These are phyloP conservation scores for Melanotaenia duboulayi DNA, from an alignment of 2,113 vertebrate genomes.

Conservation along the genomic window DNA sequence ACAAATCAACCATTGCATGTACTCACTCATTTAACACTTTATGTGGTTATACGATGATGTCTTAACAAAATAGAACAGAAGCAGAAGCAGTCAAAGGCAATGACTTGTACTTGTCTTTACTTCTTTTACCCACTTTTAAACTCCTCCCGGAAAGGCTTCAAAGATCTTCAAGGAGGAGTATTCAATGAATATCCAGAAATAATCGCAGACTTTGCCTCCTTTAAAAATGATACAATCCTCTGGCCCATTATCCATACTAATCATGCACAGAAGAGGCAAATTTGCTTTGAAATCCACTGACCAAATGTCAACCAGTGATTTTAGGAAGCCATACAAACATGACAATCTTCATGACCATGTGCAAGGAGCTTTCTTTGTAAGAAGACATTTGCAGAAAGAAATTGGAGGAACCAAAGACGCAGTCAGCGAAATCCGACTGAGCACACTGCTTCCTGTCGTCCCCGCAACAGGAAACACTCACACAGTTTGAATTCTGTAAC, in stretches of 20 bases:
- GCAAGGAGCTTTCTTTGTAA: conserved; percentile 31
- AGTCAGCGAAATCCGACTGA: conserved; percentile 66
- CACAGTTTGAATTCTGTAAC: conserved; percentile 68
- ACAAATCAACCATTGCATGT: background rate
- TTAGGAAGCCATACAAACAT: conserved; percentile 2
- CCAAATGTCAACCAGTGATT: background rate
- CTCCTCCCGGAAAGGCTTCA: conserved; percentile 14
- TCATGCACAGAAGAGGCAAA: conserved; percentile 4
- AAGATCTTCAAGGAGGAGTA: conserved; percentile 4
- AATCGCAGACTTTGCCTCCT: conserved; percentile 7
- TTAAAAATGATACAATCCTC: conserved; percentile 20
- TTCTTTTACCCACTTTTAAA: conserved; percentile 32
- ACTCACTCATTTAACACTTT: conserved; percentile 2
- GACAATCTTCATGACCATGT: conserved; percentile 18
- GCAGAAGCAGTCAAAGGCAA: background rate
- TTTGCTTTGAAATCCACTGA: background rate
- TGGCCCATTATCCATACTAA: background rate
- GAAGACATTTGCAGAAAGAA: conserved; percentile 56
- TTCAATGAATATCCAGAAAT: conserved; percentile 35
- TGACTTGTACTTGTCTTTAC: background rate
- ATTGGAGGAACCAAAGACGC: conserved; percentile 47
- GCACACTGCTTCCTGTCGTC: conserved; percentile 79
- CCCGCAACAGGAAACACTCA: conserved; percentile 81
- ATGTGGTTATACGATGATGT: background rate
- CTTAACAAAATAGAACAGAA: background rate